These are phyloP conservation scores for Callorhinus ursinus DNA, from an alignment of 2,113 vertebrate species.

Conservation along the genomic window DNA sequence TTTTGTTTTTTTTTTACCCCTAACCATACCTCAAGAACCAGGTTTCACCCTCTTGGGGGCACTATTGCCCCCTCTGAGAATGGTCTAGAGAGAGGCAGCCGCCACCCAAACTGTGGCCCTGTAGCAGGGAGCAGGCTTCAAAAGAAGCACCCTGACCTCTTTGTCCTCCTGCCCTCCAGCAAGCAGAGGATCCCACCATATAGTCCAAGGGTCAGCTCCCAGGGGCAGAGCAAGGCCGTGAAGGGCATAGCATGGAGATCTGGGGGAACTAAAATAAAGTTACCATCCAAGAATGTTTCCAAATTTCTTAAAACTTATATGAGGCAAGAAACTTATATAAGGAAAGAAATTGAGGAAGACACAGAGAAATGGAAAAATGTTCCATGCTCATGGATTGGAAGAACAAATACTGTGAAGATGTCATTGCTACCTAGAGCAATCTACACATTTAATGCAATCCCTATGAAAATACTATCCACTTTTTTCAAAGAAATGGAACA, in stretches of 20 bases:
- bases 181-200: not conserved
- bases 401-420: too few species aligned
- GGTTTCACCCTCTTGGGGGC: not conserved
- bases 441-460: too few species aligned
- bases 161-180: not conserved
- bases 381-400: too few species aligned
- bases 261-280: not conserved
- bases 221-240: not conserved
- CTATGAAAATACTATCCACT: too few species aligned
- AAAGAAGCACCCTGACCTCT: not conserved
- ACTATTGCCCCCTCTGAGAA: not conserved
- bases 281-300: not conserved
- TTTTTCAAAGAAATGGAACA: too few species aligned
- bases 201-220: not conserved
- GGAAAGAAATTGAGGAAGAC: too few species aligned
- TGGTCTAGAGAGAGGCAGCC: not conserved
- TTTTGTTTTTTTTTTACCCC: not conserved
- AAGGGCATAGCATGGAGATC: not conserved
- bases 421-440: too few species aligned
- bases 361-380: too few species aligned
- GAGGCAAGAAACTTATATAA: not conserved
- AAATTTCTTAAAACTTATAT: not conserved
- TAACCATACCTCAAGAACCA: not conserved
- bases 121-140: not conserved
- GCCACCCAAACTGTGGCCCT: not conserved